These are phyloP conservation scores for Arvicanthis niloticus DNA, from an alignment of 2,113 vertebrate species.

Conservation along the genomic window DNA sequence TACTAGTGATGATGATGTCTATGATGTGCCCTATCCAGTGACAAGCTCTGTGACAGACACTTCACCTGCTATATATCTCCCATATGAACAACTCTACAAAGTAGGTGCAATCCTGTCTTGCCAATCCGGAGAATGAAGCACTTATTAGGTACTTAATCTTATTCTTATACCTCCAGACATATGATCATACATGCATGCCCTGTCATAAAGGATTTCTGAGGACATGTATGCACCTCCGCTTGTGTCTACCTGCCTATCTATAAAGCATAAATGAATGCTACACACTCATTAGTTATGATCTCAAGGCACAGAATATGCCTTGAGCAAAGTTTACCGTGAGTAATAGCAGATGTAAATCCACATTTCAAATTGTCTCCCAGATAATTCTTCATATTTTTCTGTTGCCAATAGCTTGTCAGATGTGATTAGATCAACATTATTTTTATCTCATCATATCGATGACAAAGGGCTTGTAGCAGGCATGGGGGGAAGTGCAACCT, in stretches of 20 bases:
- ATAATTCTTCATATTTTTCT: constrained; percentile 72
- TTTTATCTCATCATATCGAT: constrained; percentile 70
- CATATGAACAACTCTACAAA: neutral
- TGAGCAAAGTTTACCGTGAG: constrained; percentile 51
- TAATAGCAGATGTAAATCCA: constrained; percentile 58
- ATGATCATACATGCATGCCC: neutral
- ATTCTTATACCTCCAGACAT: neutral
- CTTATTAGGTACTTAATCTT: neutral
- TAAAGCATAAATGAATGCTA: constrained; percentile 8
- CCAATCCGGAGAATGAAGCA: neutral
- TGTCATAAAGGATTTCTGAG: neutral
- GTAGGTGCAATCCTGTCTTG: neutral
- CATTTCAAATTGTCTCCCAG: constrained; percentile 68
- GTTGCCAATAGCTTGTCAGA: constrained; percentile 71
- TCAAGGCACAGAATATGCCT: constrained; percentile 39
- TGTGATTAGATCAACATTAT: constrained; percentile 78
- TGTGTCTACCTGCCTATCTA: constrained; percentile 48
- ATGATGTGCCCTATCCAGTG: neutral
- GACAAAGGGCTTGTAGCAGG: constrained; percentile 70
- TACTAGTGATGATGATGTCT: too few species aligned
- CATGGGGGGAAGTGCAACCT: constrained; percentile 12
- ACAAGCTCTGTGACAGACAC: neutral
- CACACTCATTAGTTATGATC: constrained; percentile 15
- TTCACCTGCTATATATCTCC: neutral
- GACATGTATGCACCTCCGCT: neutral